These are phyloP conservation scores for Sipunculus nudus DNA, from an alignment of 2,888 invertebrate genomes.

Conservation along the genomic window DNA sequence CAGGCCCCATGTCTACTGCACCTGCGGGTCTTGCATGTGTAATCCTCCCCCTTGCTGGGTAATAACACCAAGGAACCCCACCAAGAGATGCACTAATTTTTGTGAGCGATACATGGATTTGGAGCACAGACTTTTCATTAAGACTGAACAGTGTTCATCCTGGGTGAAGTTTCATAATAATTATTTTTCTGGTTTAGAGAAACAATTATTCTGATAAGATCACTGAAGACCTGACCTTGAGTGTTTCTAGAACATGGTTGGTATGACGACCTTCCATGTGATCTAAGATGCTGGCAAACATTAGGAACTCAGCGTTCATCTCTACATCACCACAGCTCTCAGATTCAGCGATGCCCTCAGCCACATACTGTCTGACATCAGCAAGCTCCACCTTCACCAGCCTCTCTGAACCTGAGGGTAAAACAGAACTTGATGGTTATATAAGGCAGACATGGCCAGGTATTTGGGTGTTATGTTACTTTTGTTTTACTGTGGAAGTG, in stretches of 20 bases:
- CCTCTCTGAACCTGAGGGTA: constrained; percentile 47
- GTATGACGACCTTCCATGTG: constrained; percentile 59
- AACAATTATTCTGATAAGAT: too few relatives aligned
- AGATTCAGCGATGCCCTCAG: constrained; percentile 61
- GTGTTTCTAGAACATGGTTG: constrained; percentile 50
- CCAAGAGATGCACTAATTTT: too few relatives aligned
- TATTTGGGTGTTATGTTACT: background rate
- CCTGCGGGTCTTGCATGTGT: too few relatives aligned
- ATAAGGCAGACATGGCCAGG: background rate
- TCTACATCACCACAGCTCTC: constrained; percentile 61
- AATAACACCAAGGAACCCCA: too few relatives aligned
- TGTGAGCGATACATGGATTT: too few relatives aligned
- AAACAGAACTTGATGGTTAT: background rate
- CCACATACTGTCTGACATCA: constrained; percentile 61
- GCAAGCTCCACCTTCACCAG: constrained; percentile 60
- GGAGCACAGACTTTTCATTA: too few relatives aligned
- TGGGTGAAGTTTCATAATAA: too few relatives aligned
- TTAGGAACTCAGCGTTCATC: constrained; percentile 61
- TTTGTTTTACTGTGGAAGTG: too few relatives aligned
- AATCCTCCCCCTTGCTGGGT: too few relatives aligned
- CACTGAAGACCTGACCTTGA: constrained; percentile 57
- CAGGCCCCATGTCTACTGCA: too few relatives aligned
- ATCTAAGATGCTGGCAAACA: constrained; percentile 55
- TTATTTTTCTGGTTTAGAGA: too few relatives aligned
- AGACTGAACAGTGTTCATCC: too few relatives aligned